Evolutionary conservation across 92 coral and sea anemone species (phyloP).

Genomic region (Umimayanthus kanabou): DNA sequence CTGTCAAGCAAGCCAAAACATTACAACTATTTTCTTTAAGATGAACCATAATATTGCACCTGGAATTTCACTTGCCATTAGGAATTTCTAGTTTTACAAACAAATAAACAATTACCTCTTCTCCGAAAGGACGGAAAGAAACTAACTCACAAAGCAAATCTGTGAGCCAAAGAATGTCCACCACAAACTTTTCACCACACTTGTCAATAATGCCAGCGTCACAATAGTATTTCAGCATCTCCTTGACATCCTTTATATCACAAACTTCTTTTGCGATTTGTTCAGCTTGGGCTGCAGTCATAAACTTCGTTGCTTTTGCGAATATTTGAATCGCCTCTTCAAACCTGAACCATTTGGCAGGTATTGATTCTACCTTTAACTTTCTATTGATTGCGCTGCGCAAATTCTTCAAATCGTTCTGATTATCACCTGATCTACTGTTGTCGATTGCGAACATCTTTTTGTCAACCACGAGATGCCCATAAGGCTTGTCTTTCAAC

Average conservation of each 20-base stretch:
- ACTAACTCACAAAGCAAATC: background rate
- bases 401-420: background rate
- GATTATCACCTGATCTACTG: background rate
- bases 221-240: background rate
- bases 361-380: background rate
- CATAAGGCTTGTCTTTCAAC: too few species aligned
- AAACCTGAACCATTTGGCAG: background rate
- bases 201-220: background rate
- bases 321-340: background rate
- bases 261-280: constrained; percentile 2
- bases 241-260: background rate
- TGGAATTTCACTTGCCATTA: too few species aligned
- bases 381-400: background rate
- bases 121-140: background rate
- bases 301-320: background rate
- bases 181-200: background rate
- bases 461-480: too few species aligned
- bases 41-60: too few species aligned
- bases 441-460: too few species aligned
- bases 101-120: background rate
- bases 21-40: too few species aligned
- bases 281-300: background rate
- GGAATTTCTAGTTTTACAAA: too few species aligned
- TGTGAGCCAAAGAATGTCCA: background rate
- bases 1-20: too few species aligned